Base-by-base conservation (phyloP, 2,888 invertebrate species). In the Parthenolecanium corni region DNA sequence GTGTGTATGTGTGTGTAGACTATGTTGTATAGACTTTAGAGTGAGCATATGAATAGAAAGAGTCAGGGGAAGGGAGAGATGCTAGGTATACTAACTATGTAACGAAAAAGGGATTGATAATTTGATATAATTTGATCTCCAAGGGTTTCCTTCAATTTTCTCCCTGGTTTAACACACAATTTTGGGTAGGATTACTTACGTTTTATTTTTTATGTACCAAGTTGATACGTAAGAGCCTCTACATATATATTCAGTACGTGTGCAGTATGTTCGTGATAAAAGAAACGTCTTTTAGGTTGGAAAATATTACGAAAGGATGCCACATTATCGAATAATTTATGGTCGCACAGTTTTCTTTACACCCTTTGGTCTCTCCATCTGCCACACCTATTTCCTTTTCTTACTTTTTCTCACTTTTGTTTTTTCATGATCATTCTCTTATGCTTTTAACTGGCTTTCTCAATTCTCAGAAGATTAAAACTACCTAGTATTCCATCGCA, bases 81-180 rank as follows among this genome's bases (percentile, higher is more conserved):
- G 12, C 44, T 44, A 44, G 44, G 20, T 16, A 18, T 16, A 52
- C 38, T 52, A 11, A 31, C 52, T 52, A 9, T 56, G 52, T 52
- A 52, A 52, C 62, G 62, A 62, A 62, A 56, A 62, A 62, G 62
- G 62, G 62, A 62, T 62, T 62, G 62, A 62, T 62, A 62, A 62
- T 62, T 62, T 52, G 62, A 62, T 62, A 62, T 62, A 62, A 62
- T 62, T 62, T 62, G 52, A 51, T 52, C 52, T 62, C 52, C 51
- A 51, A 51, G 51, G 52, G 62, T 51, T 62, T 62, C 62, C 52
- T 51, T 62, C 62, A 38, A 62, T 62, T 62, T 62, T 52, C 62
- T 62, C 52, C 52, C 62, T 62, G 62, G 62, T 62, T 62, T 62
- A 62, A 62, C 62, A 62, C 62, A 62, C 62, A 62, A 62, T 62